Base-by-base conservation (phyloP, 1,140 invertebrate species). In the Lordiphosa mommai region DNA sequence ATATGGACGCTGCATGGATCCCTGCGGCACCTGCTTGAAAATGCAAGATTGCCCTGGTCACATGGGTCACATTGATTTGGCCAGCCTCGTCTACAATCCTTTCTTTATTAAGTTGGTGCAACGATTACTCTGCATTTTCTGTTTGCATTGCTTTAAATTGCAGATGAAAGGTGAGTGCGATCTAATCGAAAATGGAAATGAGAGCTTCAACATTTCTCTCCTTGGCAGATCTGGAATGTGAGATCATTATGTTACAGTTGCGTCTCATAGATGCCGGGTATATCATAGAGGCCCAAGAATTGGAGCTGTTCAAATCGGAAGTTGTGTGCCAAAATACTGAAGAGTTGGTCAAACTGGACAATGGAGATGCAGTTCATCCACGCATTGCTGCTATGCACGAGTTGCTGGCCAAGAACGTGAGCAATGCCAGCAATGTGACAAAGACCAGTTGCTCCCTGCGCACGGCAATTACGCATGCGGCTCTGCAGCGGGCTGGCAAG, bases 11-110 rank as follows among this genome's bases (percentile, higher is more conserved):
- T 90, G 90, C 59, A 90, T 91, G 82, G 94, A 96, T 53, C 90
- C 92, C 4, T 99, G 98, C 90, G 89, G 89, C 7, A 99, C 97
- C 9, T 99, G 98, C 90, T 91, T 92, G 4, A 91, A 93, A 55
- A 72, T 91, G 90, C 59, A 80, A 7, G 90, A 93, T 53, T 99
- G 98, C 89, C 92, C 94, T 1, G 98, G 98, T 2, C 98, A 99
- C 90, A 94, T 98, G 90, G 98, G 98, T 0, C 96, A 99, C 80
- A 98, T 99, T 58, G 93, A 94, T 56, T 90, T 99, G n/a, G 95
- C 96, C 2, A 88, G 99, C 2, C 93, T 96, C 4, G 94, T 98
- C 1, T 94, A 97, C 34, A 99, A 99, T 92, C 97, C 98, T 2
- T 72, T 99, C 23, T 96, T 97, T 79, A 94, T 96, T 40, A 94